phyloP scores from a whole-genome alignment of 2,797 vertebrate species.

The Novumbra hubbsi region DNA sequence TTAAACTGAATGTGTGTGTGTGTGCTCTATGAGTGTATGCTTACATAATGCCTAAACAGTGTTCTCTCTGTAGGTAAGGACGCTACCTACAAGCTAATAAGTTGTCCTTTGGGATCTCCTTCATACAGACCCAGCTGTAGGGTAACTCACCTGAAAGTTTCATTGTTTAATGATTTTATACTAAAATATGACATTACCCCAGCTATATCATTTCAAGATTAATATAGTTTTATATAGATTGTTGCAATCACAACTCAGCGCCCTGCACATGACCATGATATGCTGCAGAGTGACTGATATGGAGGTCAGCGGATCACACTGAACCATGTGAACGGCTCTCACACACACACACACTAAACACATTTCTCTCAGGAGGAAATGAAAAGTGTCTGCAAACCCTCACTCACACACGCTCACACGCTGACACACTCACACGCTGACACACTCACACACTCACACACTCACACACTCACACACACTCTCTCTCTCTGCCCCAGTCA shows the following conservation, averaged over 20 bases:
- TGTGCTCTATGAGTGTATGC: not conserved
- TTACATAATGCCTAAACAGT: not conserved
- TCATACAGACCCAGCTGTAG: not conserved
- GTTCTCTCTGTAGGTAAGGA: not conserved
- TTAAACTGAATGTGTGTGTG: not conserved
- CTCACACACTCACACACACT: slow-evolving; percentile 8
- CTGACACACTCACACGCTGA: not conserved
- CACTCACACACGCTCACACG: slow-evolving; percentile 58
- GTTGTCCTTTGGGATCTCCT: not conserved
- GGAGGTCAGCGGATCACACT: too few species aligned
- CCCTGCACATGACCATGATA: too few species aligned
- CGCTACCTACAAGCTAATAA: not conserved
- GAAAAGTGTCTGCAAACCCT: slow-evolving; percentile 48
- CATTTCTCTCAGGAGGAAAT: slow-evolving; percentile 37
- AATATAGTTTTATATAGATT: too few species aligned
- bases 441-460: slow-evolving; percentile 12
- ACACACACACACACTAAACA: not conserved
- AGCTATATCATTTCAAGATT: too few species aligned
- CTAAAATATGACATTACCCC: not conserved
- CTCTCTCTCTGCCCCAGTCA: slow-evolving; percentile 40
- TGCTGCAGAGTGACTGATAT: too few species aligned
- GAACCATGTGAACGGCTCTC: too few species aligned
- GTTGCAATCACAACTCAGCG: too few species aligned
- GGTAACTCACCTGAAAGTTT: not conserved
- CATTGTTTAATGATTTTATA: not conserved